Evolutionary conservation across 2,113 vertebrate species (phyloP), one percentile per base, ranked within the genome.

Genomic region (Dasyornis broadbenti): DNA sequence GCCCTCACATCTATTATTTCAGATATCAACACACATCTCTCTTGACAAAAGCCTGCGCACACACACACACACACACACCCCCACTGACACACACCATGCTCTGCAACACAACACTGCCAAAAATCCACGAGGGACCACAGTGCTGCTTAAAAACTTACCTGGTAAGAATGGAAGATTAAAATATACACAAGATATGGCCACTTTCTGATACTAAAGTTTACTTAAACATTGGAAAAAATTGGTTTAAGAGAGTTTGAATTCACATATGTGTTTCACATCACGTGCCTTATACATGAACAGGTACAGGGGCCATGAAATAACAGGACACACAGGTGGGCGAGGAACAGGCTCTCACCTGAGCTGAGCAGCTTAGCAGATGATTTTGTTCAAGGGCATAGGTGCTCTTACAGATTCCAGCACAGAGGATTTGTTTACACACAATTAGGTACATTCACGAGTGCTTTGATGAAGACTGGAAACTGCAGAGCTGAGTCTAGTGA

Each of bases 1-100:
- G 83, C 76, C 85, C 90, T 95, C 17, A 13, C 90, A 93, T 91
- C 90, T 73, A 82, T 97, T 95, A 97, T 69, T 87, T 45, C 88
- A 97, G 49, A 30, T 57, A 95, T 77, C 88, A 49, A 10, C 70
- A 86, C 49, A 37, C 16, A 35, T 17, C 73, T 75, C 13, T 31
- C 56, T 50, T 39, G 23, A 45, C 7, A 8, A 6, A 50, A 84
- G 45, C 15, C 22, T 23, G 0, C 5, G 42, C 82, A 30, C 0
- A 1, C 76, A 26, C 16, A 49, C 30, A 65, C 69, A 66, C 3
- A n/a, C 33, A 33, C 49, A 69, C 33, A 33, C 49, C 64, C 6
- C 21, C 83, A n/a, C 3, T 28, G n/a, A 14, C 16, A 63, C 52
- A 31, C 26, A 5, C 18, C 16, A 1, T 0, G 44, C 68, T 21